phyloP scores from a whole-genome alignment of 2,888 invertebrate genomes.

The Tolmerus cingulatus region DNA sequence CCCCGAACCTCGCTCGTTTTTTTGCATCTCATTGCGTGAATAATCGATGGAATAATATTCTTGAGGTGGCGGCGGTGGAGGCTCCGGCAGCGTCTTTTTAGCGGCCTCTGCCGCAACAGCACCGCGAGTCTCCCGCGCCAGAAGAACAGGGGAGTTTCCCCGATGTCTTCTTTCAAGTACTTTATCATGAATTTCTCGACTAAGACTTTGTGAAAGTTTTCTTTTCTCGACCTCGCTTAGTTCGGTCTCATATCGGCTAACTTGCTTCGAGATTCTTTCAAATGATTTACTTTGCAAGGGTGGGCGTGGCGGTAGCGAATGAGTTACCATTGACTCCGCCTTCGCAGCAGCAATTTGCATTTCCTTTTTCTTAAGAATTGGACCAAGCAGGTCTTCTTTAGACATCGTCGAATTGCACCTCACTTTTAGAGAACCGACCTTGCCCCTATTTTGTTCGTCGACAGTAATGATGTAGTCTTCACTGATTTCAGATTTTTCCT shows the following conservation, averaged over 20 bases:
- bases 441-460: slow-evolving; percentile 58
- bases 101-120: slow-evolving; percentile 69
- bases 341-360: slow-evolving; percentile 54
- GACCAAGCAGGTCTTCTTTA: slow-evolving; percentile 62
- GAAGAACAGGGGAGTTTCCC: slow-evolving; percentile 60
- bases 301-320: slow-evolving; percentile 34
- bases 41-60: slow-evolving; percentile 50
- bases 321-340: slow-evolving; percentile 51
- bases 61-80: slow-evolving; percentile 54
- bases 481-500: slow-evolving; percentile 57
- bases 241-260: slow-evolving; percentile 55
- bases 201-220: slow-evolving; percentile 74
- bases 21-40: slow-evolving; percentile 53
- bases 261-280: slow-evolving; percentile 48
- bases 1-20: slow-evolving; percentile 44
- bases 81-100: slow-evolving; percentile 57
- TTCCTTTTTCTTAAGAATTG: slow-evolving; percentile 56
- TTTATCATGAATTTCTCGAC: slow-evolving; percentile 76
- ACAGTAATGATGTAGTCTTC: slow-evolving; percentile 73
- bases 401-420: slow-evolving; percentile 68
- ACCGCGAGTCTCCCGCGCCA: slow-evolving; percentile 70
- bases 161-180: slow-evolving; percentile 57
- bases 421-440: slow-evolving; percentile 64
- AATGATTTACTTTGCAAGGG: slow-evolving; percentile 46
- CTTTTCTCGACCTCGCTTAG: slow-evolving; percentile 74